Evolutionary conservation across 2,888 invertebrate species (phyloP).

Genomic region (Apodemia duryi): DNA sequence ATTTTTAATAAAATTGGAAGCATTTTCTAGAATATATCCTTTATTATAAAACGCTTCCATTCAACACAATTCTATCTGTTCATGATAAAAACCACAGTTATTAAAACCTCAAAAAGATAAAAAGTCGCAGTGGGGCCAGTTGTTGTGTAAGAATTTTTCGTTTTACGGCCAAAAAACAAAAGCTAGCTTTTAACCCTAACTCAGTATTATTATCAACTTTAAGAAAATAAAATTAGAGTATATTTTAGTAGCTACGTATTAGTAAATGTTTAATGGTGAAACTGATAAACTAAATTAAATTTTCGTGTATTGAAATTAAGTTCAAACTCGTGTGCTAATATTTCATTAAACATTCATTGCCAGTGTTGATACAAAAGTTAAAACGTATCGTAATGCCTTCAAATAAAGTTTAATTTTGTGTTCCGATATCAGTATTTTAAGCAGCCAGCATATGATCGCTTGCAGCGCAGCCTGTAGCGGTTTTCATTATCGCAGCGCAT

Average conservation of each 20-base stretch:
- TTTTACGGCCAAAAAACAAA: not conserved
- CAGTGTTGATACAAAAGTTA: not conserved
- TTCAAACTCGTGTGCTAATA: not conserved
- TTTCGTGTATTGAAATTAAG: not conserved
- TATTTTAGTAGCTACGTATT: not conserved
- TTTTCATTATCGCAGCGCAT: slow-evolving; percentile 9
- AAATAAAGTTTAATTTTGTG: not conserved
- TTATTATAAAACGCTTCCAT: too few relatives aligned
- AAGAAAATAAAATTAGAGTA: not conserved
- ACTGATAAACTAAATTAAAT: not conserved
- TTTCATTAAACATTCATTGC: not conserved
- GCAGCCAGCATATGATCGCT: not conserved
- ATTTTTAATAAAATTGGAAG: too few relatives aligned
- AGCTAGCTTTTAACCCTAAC: not conserved
- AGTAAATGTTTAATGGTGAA: not conserved
- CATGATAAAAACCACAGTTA: not conserved
- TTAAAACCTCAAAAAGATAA: not conserved
- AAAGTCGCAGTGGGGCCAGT: not conserved
- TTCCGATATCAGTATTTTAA: not conserved
- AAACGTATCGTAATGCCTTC: not conserved
- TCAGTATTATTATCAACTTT: not conserved
- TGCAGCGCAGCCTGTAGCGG: not conserved
- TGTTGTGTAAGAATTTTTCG: not conserved
- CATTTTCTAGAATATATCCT: too few relatives aligned
- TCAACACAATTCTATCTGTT: too few relatives aligned